A percentile compares a stretch with the other conserved stretches of the same genome.
Evolutionary conservation across 2,113 vertebrate species (phyloP).

Genomic region (Scomber scombrus): DNA sequence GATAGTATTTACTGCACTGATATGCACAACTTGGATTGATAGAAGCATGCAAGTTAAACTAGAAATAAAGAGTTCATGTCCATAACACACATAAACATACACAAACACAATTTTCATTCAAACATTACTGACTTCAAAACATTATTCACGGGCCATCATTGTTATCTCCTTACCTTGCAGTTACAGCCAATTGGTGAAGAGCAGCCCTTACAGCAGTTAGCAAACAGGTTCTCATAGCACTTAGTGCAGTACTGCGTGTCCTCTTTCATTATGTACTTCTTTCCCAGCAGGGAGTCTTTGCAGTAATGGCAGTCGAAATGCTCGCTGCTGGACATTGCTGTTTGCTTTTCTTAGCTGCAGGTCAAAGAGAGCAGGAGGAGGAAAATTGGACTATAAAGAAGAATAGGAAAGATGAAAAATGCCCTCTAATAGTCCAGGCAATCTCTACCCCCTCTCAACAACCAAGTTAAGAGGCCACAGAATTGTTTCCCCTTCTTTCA

Average conservation of each 20-base stretch:
- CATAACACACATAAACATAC: not conserved
- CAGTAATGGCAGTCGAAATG: conserved; percentile 92
- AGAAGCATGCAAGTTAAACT: not conserved
- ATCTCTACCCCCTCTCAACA: conserved; percentile 28
- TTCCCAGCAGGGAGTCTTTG: conserved; percentile 91
- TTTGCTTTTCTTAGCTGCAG: conserved; percentile 60
- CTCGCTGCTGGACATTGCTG: conserved; percentile 84
- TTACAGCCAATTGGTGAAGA: conserved; percentile 89
- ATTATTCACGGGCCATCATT: not conserved
- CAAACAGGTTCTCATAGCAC: conserved; percentile 92
- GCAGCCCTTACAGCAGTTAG: conserved; percentile 92
- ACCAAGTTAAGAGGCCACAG: conserved; percentile 16
- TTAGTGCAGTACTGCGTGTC: conserved; percentile 91
- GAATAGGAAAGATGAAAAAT: conserved; percentile 24
- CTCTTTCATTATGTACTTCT: conserved; percentile 91
- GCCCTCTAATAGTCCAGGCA: conserved; percentile 28
- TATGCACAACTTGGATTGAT: not conserved
- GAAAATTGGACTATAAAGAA: conserved; percentile 24
- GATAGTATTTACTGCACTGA: not conserved
- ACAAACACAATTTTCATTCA: not conserved
- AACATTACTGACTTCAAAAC: not conserved
- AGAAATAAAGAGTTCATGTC: not conserved
- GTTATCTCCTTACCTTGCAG: conserved; percentile 87
- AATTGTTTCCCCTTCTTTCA: conserved; percentile 14
- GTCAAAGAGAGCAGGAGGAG: conserved; percentile 41